These are phyloP conservation scores for Molothrus aeneus DNA, from an alignment of 2,797 vertebrate genomes.

Conservation along the genomic window DNA sequence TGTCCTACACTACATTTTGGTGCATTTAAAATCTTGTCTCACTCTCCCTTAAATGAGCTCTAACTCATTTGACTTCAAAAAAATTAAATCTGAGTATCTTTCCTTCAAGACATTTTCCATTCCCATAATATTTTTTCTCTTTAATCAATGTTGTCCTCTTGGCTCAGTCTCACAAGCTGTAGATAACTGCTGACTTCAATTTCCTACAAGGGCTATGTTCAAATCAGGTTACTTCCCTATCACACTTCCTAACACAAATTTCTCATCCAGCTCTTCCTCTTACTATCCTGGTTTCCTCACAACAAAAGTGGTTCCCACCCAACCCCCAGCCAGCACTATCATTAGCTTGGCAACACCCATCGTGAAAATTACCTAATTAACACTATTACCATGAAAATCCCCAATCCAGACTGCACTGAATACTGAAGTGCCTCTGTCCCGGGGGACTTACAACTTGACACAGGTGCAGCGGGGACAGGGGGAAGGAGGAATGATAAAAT, in stretches of 20 bases:
- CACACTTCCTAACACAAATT: neutral
- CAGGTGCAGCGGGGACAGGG: neutral
- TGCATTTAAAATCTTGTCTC: neutral
- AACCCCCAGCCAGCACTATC: neutral
- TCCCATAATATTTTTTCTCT: neutral
- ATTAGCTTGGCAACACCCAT: neutral
- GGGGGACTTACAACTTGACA: neutral
- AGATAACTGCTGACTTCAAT: neutral
- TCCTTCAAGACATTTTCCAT: neutral
- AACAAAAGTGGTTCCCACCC: neutral
- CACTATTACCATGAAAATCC: neutral
- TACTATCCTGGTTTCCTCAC: neutral
- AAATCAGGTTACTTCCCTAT: neutral
- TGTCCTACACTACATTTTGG: neutral
- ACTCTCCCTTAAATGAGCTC: neutral
- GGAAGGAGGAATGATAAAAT: neutral
- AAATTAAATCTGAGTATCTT: neutral
- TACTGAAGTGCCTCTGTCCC: neutral
- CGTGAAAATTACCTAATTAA: neutral
- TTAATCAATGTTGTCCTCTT: neutral
- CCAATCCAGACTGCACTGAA: neutral
- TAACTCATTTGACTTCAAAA: neutral
- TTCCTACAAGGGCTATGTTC: neutral
- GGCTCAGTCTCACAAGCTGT: neutral
- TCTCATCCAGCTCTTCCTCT: neutral